Evolutionary conservation across 2,113 vertebrate genomes (phyloP), one percentile per base, ranked within the genome.

Genomic region (Syngnathus floridae): DNA sequence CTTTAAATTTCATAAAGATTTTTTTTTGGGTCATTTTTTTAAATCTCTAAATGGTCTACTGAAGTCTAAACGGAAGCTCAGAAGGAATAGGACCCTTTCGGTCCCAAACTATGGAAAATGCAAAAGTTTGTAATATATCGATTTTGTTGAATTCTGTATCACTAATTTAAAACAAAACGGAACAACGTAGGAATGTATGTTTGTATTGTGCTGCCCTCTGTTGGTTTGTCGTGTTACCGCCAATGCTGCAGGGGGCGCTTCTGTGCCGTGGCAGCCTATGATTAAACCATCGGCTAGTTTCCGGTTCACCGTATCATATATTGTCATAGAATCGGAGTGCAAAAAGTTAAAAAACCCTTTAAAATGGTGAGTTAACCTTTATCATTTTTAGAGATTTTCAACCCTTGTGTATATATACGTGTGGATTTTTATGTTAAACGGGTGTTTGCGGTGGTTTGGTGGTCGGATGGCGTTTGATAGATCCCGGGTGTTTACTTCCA

Each of bases 401-500:
- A 3, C 0, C 4, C 0, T 6, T 0, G 0, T 0, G 1, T 0
- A 1, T 65, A 40, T 43, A 3, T 22, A 26, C 38, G 7, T 62
- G 1, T 40, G 0, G 0, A 5, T 62, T 13, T 4, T 2, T 14
- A 9, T 0, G 11, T 3, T 36, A 13, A 6, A 4, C 1, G 2
- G 0, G 21, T 7, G 43, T 67, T 48, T 51, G 0, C 1, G 2
- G 65, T 1, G 2, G 12, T 37, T 22, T 55, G 17, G 19, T 52
- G 8, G 26, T 0, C 49, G 40, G 84, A 86, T 88, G 87, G 61
- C 37, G 26, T 62, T 16, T 70, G 87, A 88, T 88, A 16, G 26
- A 61, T 26, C 21, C 38, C 12, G 12, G 3, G 9, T 4, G 37
- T 19, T 48, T 5, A 0, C 49, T 40, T 85, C 79, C 77, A 87